These are phyloP conservation scores for Bunonema sp. DNA, from an alignment of 2,888 invertebrate genomes.

Conservation along the genomic window DNA sequence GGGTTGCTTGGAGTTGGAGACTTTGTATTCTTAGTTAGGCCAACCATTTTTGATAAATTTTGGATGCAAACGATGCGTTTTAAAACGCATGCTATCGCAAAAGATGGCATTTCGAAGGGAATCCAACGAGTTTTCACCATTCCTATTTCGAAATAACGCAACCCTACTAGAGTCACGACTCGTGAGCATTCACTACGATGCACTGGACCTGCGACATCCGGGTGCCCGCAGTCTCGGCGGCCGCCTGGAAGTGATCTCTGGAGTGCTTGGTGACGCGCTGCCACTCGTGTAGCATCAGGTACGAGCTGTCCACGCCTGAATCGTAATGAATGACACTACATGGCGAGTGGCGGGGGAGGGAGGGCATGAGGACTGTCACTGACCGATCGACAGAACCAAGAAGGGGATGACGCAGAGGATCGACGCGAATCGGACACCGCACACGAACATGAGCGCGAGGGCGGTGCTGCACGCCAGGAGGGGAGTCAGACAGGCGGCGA, in stretches of 20 bases:
- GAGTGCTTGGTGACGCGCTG: slow-evolving; percentile 37
- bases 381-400: slow-evolving; percentile 29
- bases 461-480: slow-evolving; percentile 34
- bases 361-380: too few species aligned
- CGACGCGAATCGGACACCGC: slow-evolving; percentile 30
- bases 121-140: too few species aligned
- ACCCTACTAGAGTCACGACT: too few species aligned
- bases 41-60: neutral
- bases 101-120: too few species aligned
- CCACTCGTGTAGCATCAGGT: slow-evolving; percentile 42
- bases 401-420: slow-evolving; percentile 39
- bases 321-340: too few species aligned
- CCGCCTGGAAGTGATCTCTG: too few species aligned
- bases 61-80: too few species aligned
- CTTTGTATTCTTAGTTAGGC: neutral
- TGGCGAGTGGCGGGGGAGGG: too few species aligned
- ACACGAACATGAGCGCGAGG: slow-evolving; percentile 30
- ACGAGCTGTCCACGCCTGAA: slow-evolving; percentile 31
- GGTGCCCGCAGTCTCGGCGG: too few species aligned
- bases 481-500: slow-evolving; percentile 33
- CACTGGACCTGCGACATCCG: slow-evolving; percentile 32
- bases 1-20: neutral
- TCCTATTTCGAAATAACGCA: too few species aligned
- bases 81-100: too few species aligned
- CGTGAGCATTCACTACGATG: too few species aligned